phyloP scores from a whole-genome alignment of 1,140 invertebrate genomes.

The Spodoptera litura region DNA sequence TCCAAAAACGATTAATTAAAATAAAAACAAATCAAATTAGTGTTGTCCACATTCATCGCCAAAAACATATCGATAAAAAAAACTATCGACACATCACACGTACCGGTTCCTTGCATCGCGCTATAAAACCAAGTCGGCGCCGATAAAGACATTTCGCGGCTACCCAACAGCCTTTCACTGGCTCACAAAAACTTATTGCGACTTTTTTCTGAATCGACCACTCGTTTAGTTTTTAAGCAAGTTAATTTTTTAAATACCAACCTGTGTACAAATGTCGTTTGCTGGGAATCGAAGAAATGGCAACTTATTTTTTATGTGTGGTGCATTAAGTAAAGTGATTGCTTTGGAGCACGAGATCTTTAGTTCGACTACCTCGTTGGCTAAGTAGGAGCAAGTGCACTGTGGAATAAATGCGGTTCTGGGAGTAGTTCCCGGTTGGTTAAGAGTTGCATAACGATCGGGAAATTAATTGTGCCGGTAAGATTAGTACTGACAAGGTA shows the following conservation, averaged over 20 bases:
- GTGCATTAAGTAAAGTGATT: no score
- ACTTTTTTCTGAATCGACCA: constrained; percentile 53
- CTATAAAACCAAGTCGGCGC: constrained; percentile 71
- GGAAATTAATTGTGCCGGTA: no score
- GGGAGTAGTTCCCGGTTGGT: no score
- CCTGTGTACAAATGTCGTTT: not conserved
- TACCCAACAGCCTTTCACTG: constrained; percentile 70
- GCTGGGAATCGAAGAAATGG: not conserved
- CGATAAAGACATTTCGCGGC: constrained; percentile 74
- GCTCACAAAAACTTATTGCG: constrained; percentile 61
- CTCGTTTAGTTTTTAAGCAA: constrained; percentile 39
- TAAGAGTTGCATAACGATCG: no score
- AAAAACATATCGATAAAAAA: constrained; percentile 57
- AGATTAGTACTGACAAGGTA: no score
- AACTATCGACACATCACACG: not conserved
- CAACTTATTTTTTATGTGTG: not conserved
- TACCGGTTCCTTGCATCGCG: constrained; percentile 37
- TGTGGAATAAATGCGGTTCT: no score
- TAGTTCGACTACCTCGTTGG: no score
- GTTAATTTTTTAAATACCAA: constrained; percentile 44
- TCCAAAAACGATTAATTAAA: not conserved
- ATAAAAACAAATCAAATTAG: constrained; percentile 3
- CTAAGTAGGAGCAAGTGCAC: no score
- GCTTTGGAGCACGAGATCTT: no score
- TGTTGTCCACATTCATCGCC: not conserved